Evolutionary conservation across 2,797 vertebrate genomes (phyloP).

Genomic region (Propithecus perrieri): DNA sequence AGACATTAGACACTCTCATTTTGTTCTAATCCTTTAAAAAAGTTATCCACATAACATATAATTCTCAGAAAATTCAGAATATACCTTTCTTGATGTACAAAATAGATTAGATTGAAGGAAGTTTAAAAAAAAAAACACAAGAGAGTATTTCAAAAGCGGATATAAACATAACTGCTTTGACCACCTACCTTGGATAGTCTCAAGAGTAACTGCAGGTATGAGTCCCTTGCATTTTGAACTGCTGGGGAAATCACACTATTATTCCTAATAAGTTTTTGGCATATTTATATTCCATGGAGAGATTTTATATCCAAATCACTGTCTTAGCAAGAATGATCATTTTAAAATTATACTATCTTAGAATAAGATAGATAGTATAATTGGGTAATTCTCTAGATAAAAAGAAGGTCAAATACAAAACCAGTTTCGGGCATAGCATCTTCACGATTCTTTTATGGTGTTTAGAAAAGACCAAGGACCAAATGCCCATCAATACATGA

Average conservation of each 20-base stretch:
- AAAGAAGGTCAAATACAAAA: background rate
- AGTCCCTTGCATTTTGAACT: background rate
- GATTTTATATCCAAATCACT: constrained; percentile 2
- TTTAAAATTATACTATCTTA: background rate
- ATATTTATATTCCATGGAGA: background rate
- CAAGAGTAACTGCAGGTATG: background rate
- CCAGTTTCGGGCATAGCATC: background rate
- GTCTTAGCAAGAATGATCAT: background rate
- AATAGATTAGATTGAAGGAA: background rate
- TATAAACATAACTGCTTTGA: background rate
- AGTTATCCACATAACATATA: background rate
- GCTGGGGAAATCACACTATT: background rate
- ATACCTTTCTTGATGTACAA: background rate
- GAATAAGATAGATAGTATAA: background rate
- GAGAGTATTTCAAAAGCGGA: background rate
- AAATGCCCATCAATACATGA: too few species aligned
- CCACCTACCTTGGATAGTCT: background rate
- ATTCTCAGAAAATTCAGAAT: background rate
- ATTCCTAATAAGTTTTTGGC: background rate
- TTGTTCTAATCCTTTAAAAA: constrained; percentile 41
- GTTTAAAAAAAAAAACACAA: background rate
- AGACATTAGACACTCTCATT: background rate
- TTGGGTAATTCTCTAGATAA: background rate
- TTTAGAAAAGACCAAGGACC: background rate
- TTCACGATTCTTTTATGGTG: background rate